phyloP scores from a whole-genome alignment of 1,140 invertebrate genomes.

The Gryon sp. region DNA sequence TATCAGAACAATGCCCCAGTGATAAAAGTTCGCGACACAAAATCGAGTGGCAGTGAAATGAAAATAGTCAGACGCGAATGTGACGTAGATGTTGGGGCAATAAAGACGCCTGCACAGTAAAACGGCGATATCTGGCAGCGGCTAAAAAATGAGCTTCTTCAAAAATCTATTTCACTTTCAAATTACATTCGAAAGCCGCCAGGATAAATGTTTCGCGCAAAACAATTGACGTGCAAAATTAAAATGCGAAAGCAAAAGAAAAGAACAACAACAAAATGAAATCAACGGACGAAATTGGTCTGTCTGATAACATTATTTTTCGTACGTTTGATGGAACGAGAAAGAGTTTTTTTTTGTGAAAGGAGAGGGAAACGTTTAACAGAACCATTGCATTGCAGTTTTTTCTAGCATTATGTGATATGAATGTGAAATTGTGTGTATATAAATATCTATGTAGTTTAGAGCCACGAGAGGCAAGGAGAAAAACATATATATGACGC shows the following conservation, averaged over 20 bases:
- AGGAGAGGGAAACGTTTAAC: slow-evolving; percentile 21
- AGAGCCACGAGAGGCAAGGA: too few relatives aligned
- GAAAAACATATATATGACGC: slow-evolving; percentile 43
- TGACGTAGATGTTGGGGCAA: slow-evolving; percentile 42
- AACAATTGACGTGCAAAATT: slow-evolving; percentile 51
- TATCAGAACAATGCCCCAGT: slow-evolving; percentile 43
- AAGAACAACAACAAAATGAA: not conserved
- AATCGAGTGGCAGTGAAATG: slow-evolving; percentile 46
- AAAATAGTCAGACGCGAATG: slow-evolving; percentile 51
- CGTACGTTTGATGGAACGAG: slow-evolving; percentile 34
- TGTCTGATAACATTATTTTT: slow-evolving; percentile 46
- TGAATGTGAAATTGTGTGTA: slow-evolving; percentile 41
- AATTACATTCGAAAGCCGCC: slow-evolving; percentile 11
- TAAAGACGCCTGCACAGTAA: slow-evolving; percentile 20
- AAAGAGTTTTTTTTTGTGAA: slow-evolving; percentile 1
- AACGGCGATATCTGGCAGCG: slow-evolving; percentile 28
- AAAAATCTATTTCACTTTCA: slow-evolving; percentile 16
- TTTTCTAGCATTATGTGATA: slow-evolving; percentile 39
- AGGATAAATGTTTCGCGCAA: slow-evolving; percentile 8
- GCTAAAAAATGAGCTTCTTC: slow-evolving; percentile 35
- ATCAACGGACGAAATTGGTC: slow-evolving; percentile 30
- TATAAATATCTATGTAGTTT: slow-evolving; percentile 49
- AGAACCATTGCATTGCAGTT: slow-evolving; percentile 7
- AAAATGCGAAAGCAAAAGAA: slow-evolving; percentile 15
- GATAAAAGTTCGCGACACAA: slow-evolving; percentile 43